Base-by-base conservation (phyloP, 2,797 vertebrate species). In the Dipus sagitta region DNA sequence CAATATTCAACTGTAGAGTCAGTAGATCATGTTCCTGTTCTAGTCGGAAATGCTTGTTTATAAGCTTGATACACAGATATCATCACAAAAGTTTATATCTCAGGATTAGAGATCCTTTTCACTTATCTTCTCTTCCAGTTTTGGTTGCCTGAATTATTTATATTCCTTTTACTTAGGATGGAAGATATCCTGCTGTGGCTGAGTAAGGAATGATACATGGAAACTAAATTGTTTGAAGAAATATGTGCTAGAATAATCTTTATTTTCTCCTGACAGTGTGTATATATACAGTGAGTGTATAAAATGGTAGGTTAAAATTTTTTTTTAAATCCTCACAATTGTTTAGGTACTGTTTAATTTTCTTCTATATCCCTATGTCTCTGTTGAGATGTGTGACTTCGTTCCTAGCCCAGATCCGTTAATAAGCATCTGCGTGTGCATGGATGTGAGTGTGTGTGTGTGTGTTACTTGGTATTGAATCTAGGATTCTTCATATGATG, bases 271-370 rank as follows among this genome's bases (percentile, higher is more conserved):
- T 64, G 65, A 75, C 17, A 54, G 15, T 71, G 10, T n/a, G n/a
- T n/a, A n/a, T n/a, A n/a, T n/a, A n/a, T n/a, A n/a, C n/a, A n/a
- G n/a, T 32, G 54, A 89, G 28, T 68, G 28, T 82, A 28, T 32
- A 86, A 89, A 67, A 62, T 20, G 92, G 1, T 71, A 92, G 38
- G 20, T 86, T 42, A 86, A 86, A 64, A 38, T 78, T 75, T 71
- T 38, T 79, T 72, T 38, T 60, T 34, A 17, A 30, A 17, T 11
- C 28, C 23, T 71, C 6, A 58, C 14, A 92, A 70, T 64, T 38
- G 8, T 65, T 86, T 62, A 62, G 20, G 6, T 84, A 47, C 21
- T 15, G 42, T 21, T 79, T 78, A 4, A 34, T 74, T 84, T 94
- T 38, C 23, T 84, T 74, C 74, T n/a, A 47, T 42, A 17, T 60